Evolutionary conservation across 2,888 invertebrate species (phyloP).

Genomic region (Drosophila paramelanica): DNA sequence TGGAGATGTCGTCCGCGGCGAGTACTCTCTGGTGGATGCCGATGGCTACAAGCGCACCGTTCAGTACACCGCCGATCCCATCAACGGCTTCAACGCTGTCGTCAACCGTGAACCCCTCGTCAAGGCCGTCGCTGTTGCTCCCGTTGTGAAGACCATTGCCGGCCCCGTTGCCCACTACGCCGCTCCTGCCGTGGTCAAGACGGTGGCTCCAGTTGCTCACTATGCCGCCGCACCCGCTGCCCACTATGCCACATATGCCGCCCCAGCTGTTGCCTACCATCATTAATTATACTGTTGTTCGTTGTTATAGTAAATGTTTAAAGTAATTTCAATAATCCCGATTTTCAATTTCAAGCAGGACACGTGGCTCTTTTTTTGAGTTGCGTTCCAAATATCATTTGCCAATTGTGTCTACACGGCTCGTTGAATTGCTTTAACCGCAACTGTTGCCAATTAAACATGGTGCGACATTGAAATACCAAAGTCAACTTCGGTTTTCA

Average conservation of each 20-base stretch:
- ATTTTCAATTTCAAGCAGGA: conserved; percentile 10
- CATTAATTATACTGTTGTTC: conserved; percentile 27
- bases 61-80: conserved; percentile 82
- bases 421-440: conserved; percentile 26
- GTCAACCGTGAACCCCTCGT: conserved; percentile 79
- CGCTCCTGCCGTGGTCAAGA: conserved; percentile 31
- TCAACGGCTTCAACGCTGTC: conserved; percentile 83
- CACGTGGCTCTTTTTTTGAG: background rate
- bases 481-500: conserved; percentile 57
- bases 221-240: conserved; percentile 34
- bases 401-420: conserved; percentile 51
- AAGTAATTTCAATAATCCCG: conserved; percentile 12
- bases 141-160: conserved; percentile 37
- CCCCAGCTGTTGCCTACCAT: conserved; percentile 54
- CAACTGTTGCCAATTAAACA: conserved; percentile 57
- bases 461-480: conserved; percentile 78
- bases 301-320: conserved; percentile 45
- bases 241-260: conserved; percentile 38
- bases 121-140: conserved; percentile 53
- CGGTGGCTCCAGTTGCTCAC: conserved; percentile 18
- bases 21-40: conserved; percentile 83
- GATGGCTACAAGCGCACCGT: conserved; percentile 83
- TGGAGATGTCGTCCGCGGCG: conserved; percentile 84
- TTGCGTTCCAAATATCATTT: conserved; percentile 41
- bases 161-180: conserved; percentile 40